A percentile compares a stretch with the other conserved stretches of the same genome.
phyloP scores from a whole-genome alignment of 1,140 invertebrate genomes.

The Scaptodrosophila lebanonensis region DNA sequence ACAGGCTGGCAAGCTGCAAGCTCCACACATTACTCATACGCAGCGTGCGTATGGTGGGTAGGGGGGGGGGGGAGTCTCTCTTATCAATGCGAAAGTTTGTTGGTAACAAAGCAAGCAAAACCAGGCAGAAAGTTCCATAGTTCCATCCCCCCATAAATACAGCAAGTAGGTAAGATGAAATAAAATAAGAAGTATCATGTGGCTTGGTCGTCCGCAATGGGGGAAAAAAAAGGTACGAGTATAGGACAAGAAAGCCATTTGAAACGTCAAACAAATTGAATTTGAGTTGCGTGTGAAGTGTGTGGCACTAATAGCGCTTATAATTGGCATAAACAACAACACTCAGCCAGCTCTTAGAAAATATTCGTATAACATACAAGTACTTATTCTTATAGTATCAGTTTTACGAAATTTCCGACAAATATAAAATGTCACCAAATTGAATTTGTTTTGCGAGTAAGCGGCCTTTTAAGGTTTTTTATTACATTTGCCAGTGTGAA shows the following conservation, averaged over 20 bases:
- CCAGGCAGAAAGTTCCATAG: too few relatives aligned
- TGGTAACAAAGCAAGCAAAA: constrained; percentile 23
- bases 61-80: constrained; percentile 1
- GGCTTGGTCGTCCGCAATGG: constrained; percentile 44
- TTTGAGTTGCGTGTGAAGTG: constrained; percentile 5
- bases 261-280: constrained; percentile 52
- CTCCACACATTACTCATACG: constrained; percentile 43
- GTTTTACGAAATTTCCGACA: constrained; percentile 1
- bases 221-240: constrained; percentile 21
- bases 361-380: too few relatives aligned
- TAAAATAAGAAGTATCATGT: constrained; percentile 47
- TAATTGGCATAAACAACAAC: constrained; percentile 30
- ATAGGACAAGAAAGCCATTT: constrained; percentile 31
- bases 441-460: constrained; percentile 61
- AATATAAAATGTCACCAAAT: constrained; percentile 30
- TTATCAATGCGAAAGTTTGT: constrained; percentile 52
- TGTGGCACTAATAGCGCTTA: constrained; percentile 33
- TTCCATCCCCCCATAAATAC: too few relatives aligned
- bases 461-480: constrained; percentile 74
- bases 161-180: neutral
- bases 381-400: too few relatives aligned
- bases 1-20: neutral
- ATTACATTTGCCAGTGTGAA: constrained; percentile 69
- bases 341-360: too few relatives aligned
- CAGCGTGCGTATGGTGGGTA: constrained; percentile 8